phyloP scores from a whole-genome alignment of 2,888 invertebrate genomes.

The Alloscopus bannaensis region DNA sequence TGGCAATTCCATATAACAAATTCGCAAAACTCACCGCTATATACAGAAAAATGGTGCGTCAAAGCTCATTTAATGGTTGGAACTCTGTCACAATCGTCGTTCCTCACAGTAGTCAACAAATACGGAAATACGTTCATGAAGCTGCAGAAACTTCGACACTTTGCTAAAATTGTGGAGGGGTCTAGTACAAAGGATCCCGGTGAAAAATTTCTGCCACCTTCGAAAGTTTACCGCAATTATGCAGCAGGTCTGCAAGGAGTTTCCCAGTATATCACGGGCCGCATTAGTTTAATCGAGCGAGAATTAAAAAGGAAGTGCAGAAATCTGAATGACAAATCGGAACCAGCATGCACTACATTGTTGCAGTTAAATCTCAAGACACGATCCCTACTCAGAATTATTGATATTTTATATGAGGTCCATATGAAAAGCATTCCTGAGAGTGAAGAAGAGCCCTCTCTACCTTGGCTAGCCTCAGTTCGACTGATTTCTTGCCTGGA shows the following conservation, averaged over 20 bases:
- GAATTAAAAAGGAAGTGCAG: conserved; percentile 27
- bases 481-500: conserved; percentile 57
- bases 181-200: not conserved
- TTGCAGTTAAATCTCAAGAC: conserved; percentile 51
- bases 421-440: conserved; percentile 42
- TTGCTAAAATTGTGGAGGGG: conserved; percentile 35
- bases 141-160: conserved; percentile 44
- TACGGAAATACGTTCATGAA: conserved; percentile 40
- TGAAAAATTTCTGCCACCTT: not conserved
- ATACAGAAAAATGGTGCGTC: conserved; percentile 57
- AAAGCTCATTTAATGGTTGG: conserved; percentile 57
- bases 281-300: conserved; percentile 35
- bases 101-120: conserved; percentile 34
- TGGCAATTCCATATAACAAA: conserved; percentile 61
- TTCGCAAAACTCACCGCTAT: conserved; percentile 51
- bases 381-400: conserved; percentile 16
- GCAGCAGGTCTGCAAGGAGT: conserved; percentile 50
- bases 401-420: conserved; percentile 48
- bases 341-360: conserved; percentile 50
- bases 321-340: not conserved
- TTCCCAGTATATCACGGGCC: conserved; percentile 25
- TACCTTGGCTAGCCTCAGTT: conserved; percentile 60
- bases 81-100: conserved; percentile 45
- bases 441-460: not conserved
- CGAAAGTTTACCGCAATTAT: conserved; percentile 56